Evolutionary conservation across 2,888 invertebrate species (phyloP), one percentile per base, ranked within the genome.

Genomic region (Punctoribates punctum): DNA sequence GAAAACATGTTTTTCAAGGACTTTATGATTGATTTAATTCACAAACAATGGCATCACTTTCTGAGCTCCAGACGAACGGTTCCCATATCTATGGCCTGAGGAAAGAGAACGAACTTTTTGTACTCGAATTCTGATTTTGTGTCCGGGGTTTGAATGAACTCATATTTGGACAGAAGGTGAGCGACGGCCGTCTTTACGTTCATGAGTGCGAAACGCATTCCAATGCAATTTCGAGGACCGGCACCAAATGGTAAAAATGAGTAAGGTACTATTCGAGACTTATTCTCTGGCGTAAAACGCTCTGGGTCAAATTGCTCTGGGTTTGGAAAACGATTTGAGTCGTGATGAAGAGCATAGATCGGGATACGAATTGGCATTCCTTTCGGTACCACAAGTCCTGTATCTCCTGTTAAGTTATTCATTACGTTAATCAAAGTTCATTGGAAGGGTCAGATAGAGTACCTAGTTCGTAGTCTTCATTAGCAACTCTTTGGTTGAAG

Each of bases 111-210:
- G 23, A 60, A 60, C 25, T 60, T 60, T 13, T 60, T 60, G 25
- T 60, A 60, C 13, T 60, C 5, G 13, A 60, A 60, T 23, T 60
- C 23, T 3, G 60, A 6, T 25, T 60, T 60, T 5, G 60, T 60
- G 23, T 23, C 3, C 11, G 11, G 11, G 4, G 60, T 60, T 25
- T n/a, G 23, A 6, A 3, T n/a, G 20, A 60, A 60, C 25, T 13
- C 23, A 60, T 25, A 60, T 23, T 60, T 60, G n/a, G 11, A 1
- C 6, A 87, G 83, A 0, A 86, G 86, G 1, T 86, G 84, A 4
- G 84, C 0, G 60, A 23, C 60, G 4, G 60, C 60, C 4, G 60
- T 60, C 60, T 60, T 60, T 79, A 11, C 13, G 8, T 42, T 11
- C 42, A 42, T 42, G 4, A 42, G 13, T 8, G 42, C 42, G 13